These are phyloP conservation scores for Channa argus DNA, from an alignment of 2,113 vertebrate genomes.

Conservation along the genomic window DNA sequence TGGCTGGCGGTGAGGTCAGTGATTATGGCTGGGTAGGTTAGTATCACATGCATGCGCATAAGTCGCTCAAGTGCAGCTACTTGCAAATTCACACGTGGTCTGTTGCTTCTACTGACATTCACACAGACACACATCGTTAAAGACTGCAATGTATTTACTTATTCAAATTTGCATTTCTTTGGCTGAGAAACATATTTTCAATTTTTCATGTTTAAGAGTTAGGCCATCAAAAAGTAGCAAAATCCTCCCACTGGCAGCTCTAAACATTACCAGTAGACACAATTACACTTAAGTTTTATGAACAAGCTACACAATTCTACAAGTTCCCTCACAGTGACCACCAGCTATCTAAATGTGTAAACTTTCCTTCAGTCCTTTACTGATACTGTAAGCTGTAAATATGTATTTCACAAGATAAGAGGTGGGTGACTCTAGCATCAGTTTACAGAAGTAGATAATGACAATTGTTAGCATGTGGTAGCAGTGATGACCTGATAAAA, in stretches of 20 bases:
- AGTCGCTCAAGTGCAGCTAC: constrained; percentile 3
- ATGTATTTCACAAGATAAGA: constrained; percentile 13
- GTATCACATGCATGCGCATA: constrained; percentile 28
- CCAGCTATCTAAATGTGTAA: not conserved
- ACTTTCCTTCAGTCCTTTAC: not conserved
- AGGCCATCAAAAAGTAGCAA: no score
- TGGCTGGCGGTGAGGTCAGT: constrained; percentile 49
- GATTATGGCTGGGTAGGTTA: constrained; percentile 32
- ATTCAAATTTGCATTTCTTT: not conserved
- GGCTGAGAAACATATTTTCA: no score
- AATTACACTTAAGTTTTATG: no score
- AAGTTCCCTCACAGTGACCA: not conserved
- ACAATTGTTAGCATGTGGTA: constrained; percentile 20
- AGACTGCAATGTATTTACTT: not conserved
- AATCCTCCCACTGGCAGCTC: no score
- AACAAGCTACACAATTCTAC: not conserved
- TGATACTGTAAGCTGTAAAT: not conserved
- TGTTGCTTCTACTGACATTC: constrained; percentile 26
- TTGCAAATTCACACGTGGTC: constrained; percentile 25
- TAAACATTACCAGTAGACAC: no score
- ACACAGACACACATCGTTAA: not conserved
- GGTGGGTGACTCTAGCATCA: not conserved
- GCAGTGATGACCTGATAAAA: constrained; percentile 29
- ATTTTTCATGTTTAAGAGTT: no score
- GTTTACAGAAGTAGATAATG: constrained; percentile 48